Base-by-base conservation (phyloP, 2,797 vertebrate species). In the Gymnodraco acuticeps region DNA sequence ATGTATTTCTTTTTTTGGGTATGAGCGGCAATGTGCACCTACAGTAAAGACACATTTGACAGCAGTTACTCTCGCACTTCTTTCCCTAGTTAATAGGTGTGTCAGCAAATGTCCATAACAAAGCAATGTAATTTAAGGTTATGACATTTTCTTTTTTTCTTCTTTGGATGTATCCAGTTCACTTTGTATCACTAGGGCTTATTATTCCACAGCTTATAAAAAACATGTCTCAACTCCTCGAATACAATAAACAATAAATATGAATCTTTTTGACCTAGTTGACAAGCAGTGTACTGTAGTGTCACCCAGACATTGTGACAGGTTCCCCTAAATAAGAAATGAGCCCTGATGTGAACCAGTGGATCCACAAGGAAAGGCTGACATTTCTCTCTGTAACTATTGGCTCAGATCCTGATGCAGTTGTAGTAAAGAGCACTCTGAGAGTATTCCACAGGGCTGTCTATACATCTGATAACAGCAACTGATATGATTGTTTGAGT, bases 301-400 rank as follows among this genome's bases (percentile, higher is more conserved):
- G 60, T 72, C 67, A 43, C 38, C 31, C 64, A 54, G 77, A 63
- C 77, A 43, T 6, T 14, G 31, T 52, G 68, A 77, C 45, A 46
- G 68, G 17, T n/a, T 46, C 16, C 46, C 31, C 41, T 86, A 70
- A 89, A 90, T 88, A 75, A 88, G 77, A 73, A 55, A 89, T 73
- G 78, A 90, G 75, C 43, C 41, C 50, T 46, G 77, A 73, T 52
- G 61, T 68, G 69, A 66, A 74, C 47, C 61, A 48, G 50, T 7
- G 5, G 11, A 16, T 71, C 78, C 31, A 27, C 45, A 2, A 70
- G 56, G 69, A 76, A 72, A 77, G 27, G 52, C 70, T 70, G 80
- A 77, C 70, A 56, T 59, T 63, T 67, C 48, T 58, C 69, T 68
- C 48, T 17, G 23, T 53, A 46, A 61, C 45, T 3, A 73, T 54